Conservation (phyloP, 2,888 invertebrate species). For the Salticus scenicus region DNA sequence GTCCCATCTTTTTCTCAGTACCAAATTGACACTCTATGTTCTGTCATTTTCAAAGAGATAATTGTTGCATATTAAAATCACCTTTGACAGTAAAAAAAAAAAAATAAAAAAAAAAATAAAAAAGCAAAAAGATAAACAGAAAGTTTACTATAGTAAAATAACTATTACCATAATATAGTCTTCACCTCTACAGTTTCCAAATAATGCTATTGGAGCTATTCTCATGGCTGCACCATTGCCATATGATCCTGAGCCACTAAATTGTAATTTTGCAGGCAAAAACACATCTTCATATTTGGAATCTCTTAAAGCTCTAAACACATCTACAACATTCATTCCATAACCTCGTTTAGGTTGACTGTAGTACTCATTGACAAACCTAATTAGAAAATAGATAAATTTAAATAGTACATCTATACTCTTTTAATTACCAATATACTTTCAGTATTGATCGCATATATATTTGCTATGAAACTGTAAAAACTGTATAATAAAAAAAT, state of each 20-base stretch:
- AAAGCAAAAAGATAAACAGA: too few relatives aligned
- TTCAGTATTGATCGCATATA: too few relatives aligned
- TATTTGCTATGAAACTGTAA: too few relatives aligned
- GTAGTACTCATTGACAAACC: constrained; percentile 82
- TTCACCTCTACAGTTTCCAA: constrained; percentile 77
- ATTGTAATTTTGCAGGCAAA: constrained; percentile 82
- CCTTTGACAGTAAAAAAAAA: too few relatives aligned
- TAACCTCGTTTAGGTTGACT: constrained; percentile 82
- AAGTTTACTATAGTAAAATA: neutral
- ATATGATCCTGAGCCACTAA: constrained; percentile 82
- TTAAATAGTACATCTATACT: too few relatives aligned
- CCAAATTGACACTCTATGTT: too few relatives aligned
- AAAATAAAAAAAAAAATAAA: too few relatives aligned
- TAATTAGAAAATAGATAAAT: constrained; percentile 61
- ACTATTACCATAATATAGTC: constrained; percentile 72
- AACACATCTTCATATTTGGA: constrained; percentile 80
- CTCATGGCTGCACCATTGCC: constrained; percentile 89
- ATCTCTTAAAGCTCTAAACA: constrained; percentile 78
- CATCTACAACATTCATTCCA: constrained; percentile 79
- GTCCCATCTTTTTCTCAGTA: too few relatives aligned
- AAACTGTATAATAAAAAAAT: too few relatives aligned
- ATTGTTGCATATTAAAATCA: too few relatives aligned
- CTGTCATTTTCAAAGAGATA: too few relatives aligned
- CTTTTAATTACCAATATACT: too few relatives aligned
- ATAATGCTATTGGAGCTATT: constrained; percentile 82